A percentile compares a stretch with the other conserved stretches of the same genome.
phyloP scores from a whole-genome alignment of 2,113 vertebrate species.

The Embiotoca jacksoni region DNA sequence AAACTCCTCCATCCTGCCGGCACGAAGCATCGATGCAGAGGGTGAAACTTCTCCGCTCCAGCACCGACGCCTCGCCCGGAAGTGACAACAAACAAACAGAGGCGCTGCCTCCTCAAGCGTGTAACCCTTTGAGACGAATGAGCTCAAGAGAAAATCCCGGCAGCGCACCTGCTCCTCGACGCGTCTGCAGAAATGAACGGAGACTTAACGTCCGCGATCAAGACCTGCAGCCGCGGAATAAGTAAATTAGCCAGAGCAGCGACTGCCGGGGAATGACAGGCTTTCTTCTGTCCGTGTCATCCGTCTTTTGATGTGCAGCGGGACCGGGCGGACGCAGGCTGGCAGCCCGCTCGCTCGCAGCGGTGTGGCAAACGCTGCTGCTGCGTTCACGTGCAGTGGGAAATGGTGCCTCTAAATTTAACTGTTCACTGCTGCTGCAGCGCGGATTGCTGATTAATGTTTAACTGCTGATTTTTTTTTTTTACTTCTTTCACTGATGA shows the following conservation, averaged over 20 bases:
- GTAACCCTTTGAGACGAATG: conserved; percentile 17
- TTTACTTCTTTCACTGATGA: no score
- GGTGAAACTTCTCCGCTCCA: conserved; percentile 18
- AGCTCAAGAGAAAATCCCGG: not conserved
- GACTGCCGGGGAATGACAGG: rapidly evolving
- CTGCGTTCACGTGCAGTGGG: conserved; percentile 54
- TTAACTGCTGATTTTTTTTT: no score
- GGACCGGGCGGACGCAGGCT: not conserved
- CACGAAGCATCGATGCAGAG: conserved; percentile 83
- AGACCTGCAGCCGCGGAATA: not conserved
- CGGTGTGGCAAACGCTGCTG: conserved; percentile 18
- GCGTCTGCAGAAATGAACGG: not conserved
- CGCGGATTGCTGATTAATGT: no score
- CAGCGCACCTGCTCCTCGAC: conserved; percentile 39
- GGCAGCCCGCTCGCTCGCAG: not conserved
- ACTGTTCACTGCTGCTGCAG: not conserved
- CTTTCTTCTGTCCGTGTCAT: not conserved
- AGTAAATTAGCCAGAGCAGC: not conserved
- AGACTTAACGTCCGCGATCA: no score
- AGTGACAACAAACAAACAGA: conserved; percentile 65
- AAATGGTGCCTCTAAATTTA: not conserved
- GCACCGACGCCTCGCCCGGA: conserved; percentile 64
- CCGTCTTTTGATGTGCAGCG: conserved; percentile 21
- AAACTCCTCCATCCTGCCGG: conserved; percentile 94
- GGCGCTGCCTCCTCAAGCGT: conserved; percentile 3